phyloP scores from a whole-genome alignment of 1,140 invertebrate genomes.

The Psix sp. region DNA sequence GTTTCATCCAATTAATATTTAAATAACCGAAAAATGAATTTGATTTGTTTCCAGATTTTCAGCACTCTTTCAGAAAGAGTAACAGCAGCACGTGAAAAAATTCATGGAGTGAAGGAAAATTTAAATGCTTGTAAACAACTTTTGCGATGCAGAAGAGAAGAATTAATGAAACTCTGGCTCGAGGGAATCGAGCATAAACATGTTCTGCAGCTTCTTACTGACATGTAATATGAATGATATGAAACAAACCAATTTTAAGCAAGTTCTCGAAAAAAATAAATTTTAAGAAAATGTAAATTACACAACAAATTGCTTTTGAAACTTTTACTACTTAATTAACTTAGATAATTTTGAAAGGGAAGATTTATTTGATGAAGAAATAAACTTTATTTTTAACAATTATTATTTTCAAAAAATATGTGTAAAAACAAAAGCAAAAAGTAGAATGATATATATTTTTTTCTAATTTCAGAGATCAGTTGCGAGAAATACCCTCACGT shows the following conservation, averaged over 20 bases:
- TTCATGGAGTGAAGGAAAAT: conserved; percentile 91
- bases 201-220: conserved; percentile 89
- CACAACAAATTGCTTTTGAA: too few relatives aligned
- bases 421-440: conserved; percentile 15
- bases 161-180: conserved; percentile 93
- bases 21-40: too few relatives aligned
- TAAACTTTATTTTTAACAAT: conserved; percentile 37
- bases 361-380: conserved; percentile 5
- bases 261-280: conserved; percentile 1
- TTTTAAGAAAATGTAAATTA: conserved; percentile 1
- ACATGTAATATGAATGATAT: conserved; percentile 82
- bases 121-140: conserved; percentile 93
- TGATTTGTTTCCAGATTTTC: conserved; percentile 81
- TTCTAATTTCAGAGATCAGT: conserved; percentile 86
- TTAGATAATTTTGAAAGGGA: conserved; percentile 2
- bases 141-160: conserved; percentile 93
- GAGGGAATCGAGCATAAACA: conserved; percentile 96
- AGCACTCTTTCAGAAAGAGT: conserved; percentile 87
- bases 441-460: too few relatives aligned
- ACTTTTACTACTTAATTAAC: too few relatives aligned
- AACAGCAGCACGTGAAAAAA: conserved; percentile 87
- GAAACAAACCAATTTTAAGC: too few relatives aligned
- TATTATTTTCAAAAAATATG: not conserved
- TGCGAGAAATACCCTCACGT: conserved; percentile 87
- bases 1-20: too few relatives aligned